These are phyloP conservation scores for Stigmatopora nigra DNA, from an alignment of 2,113 vertebrate genomes.

Conservation along the genomic window DNA sequence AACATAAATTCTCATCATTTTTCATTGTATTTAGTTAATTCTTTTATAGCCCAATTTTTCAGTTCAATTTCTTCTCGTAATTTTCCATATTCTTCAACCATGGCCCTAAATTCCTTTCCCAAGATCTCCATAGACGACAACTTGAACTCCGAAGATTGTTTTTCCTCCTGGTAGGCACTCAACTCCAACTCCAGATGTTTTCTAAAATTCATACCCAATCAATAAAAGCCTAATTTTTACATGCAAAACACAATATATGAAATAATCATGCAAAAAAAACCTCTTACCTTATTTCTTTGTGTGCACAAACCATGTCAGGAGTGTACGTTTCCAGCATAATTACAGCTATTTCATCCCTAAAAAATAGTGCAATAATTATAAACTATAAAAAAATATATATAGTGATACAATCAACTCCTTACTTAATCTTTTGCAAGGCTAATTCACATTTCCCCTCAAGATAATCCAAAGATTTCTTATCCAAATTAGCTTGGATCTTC, in stretches of 20 bases:
- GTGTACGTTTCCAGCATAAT: constrained; percentile 78
- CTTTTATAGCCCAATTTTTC: constrained; percentile 69
- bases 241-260: not conserved
- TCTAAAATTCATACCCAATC: constrained; percentile 37
- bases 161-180: constrained; percentile 49
- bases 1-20: constrained; percentile 19
- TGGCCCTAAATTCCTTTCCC: constrained; percentile 64
- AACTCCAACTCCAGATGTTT: constrained; percentile 56
- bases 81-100: constrained; percentile 67
- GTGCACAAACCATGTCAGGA: constrained; percentile 71
- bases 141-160: constrained; percentile 54
- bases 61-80: constrained; percentile 61
- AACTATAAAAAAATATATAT: too few relatives aligned
- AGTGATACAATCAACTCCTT: constrained; percentile 18
- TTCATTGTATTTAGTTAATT: constrained; percentile 51
- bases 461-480: constrained; percentile 76
- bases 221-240: not conserved
- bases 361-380: not conserved
- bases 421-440: constrained; percentile 79
- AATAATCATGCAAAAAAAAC: not conserved
- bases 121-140: constrained; percentile 70
- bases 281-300: constrained; percentile 74
- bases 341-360: constrained; percentile 76
- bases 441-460: constrained; percentile 78
- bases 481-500: constrained; percentile 72